Base-by-base conservation (phyloP, 1,140 invertebrate species). In the Telenomus remus region DNA sequence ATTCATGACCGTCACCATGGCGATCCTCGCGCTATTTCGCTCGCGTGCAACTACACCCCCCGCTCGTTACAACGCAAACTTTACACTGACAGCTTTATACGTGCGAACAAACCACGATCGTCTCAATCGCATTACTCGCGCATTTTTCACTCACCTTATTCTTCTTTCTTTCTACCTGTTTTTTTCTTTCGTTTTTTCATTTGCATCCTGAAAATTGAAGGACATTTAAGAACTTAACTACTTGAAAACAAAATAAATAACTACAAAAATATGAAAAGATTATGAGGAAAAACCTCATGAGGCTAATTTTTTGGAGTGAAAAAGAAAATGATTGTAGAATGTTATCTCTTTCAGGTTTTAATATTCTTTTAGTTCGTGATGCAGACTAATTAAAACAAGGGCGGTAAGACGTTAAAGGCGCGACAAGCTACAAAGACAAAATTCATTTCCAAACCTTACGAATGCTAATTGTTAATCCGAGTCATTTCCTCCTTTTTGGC, bases 1-100 rank as follows among this genome's bases (percentile, higher is more conserved):
- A 82, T 83, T 81, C 80, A 83, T 66, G 81, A 83, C 69, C 72
- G 72, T 81, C 79, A 76, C 56, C 73, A 74, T 74, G 71, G 76
- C 70, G 71, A 73, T 78, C 61, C 56, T 65, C 56, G 55, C 46
- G 47, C 49, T 59, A 56, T 74, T 66, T 74, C 64, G 51, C 35
- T 59, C 47, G 56, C 71, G 63, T 68, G 63, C 61, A 54, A 44
- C 4, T 13, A 8, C 12, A 0, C 53, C 46, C 51, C 33, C 9
- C n/a, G 27, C 63, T 66, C 56, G 46, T 74, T 74, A 74, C 50
- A 27, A 48, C 37, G 43, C 50, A 33, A 73, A 73, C 34, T 73
- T 73, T 65, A 73, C 47, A 65, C 61, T 56, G 50, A 59, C 56
- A 66, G 71, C 46, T 66, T 66, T 68, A 68, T 63, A 65, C 61